Evolutionary conservation across 30 jellyfish, hydroid and myxozoan species (phyloP).

Genomic region (Hydractinia echinata): DNA sequence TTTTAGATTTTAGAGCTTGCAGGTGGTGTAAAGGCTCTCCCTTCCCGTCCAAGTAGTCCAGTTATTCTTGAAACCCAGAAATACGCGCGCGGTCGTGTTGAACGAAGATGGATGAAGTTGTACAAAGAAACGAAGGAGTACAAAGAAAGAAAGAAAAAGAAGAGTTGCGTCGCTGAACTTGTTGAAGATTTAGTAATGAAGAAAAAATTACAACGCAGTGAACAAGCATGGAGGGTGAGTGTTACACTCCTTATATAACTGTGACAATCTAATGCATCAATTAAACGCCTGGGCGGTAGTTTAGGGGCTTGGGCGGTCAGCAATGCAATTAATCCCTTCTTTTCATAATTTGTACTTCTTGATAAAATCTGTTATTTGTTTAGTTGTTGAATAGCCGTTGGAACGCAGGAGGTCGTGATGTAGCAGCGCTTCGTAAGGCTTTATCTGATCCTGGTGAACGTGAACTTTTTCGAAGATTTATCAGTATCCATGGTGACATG

Average conservation of each 20-base stretch:
- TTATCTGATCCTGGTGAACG: constrained; percentile 46
- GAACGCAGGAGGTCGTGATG: constrained; percentile 69
- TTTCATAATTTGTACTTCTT: background rate
- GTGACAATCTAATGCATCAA: no score
- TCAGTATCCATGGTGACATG: constrained; percentile 52
- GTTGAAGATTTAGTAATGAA: constrained; percentile 81
- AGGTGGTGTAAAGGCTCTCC: background rate
- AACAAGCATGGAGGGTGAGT: constrained; percentile 83
- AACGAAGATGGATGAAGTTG: constrained; percentile 57
- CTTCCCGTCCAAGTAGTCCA: constrained; percentile 69
- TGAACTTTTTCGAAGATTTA: constrained; percentile 45
- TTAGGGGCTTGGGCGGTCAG: no score
- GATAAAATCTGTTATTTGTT: background rate
- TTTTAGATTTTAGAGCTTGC: constrained; percentile 1
- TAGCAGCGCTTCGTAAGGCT: constrained; percentile 54
- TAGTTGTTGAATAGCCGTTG: constrained; percentile 64
- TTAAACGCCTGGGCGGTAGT: no score
- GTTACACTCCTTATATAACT: background rate
- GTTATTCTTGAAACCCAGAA: constrained; percentile 66
- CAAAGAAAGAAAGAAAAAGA: constrained; percentile 25
- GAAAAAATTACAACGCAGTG: constrained; percentile 74
- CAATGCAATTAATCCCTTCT: no score
- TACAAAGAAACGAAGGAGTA: constrained; percentile 61
- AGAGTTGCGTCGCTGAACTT: constrained; percentile 48
- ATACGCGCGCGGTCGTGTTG: constrained; percentile 63